These are phyloP conservation scores for Aricia artaxerxes DNA, from an alignment of 2,888 invertebrate genomes.

Conservation along the genomic window DNA sequence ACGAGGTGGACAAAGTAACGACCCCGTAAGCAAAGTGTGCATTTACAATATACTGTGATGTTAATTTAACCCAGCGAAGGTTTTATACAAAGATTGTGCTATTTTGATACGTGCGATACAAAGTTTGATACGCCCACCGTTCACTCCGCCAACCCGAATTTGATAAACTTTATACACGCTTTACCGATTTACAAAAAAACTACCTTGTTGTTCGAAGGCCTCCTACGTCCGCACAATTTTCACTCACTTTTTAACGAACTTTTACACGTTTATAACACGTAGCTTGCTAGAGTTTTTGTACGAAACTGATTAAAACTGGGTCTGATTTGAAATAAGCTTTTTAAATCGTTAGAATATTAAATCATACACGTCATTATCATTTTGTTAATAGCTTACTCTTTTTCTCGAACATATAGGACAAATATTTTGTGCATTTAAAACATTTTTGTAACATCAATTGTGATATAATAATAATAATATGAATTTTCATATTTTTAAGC, in stretches of 20 bases:
- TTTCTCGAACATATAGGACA: conserved; percentile 32
- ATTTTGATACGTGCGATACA: conserved; percentile 38
- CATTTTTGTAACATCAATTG: conserved; percentile 60
- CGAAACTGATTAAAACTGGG: neutral
- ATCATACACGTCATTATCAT: neutral
- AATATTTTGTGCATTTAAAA: conserved; percentile 56
- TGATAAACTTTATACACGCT: conserved; percentile 50
- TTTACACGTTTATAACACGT: conserved; percentile 46
- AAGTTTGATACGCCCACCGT: conserved; percentile 65
- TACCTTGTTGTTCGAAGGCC: conserved; percentile 44
- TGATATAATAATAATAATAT: conserved; percentile 52
- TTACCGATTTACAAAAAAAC: conserved; percentile 41
- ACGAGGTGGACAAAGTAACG: neutral
- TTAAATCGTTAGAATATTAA: neutral
- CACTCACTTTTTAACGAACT: conserved; percentile 49
- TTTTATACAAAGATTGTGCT: conserved; percentile 38
- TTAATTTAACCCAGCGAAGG: conserved; percentile 33
- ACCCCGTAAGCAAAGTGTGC: neutral
- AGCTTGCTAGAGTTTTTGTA: conserved; percentile 30
- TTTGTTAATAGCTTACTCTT: neutral
- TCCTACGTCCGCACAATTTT: conserved; percentile 49
- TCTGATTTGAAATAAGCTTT: conserved; percentile 8
- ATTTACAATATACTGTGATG: conserved; percentile 38
- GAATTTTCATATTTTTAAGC: conserved; percentile 42
- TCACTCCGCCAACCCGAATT: conserved; percentile 59